A percentile compares a stretch with the other conserved stretches of the same genome.
phyloP scores from a whole-genome alignment of 2,113 vertebrate genomes.

The Erinaceus europaeus region DNA sequence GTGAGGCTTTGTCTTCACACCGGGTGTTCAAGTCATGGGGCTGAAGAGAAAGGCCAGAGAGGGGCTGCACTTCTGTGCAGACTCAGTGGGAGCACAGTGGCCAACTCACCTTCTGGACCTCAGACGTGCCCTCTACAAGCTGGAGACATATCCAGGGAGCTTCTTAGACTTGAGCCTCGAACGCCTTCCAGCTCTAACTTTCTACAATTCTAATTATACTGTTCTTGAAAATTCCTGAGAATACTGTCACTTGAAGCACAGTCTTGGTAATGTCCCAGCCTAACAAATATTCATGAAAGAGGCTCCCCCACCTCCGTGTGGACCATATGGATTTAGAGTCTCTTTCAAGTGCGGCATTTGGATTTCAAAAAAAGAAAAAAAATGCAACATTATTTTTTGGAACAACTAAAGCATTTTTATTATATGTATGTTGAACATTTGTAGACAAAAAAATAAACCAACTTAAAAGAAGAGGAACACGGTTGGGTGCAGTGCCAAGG shows the following conservation, averaged over 20 bases:
- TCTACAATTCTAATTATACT: neutral
- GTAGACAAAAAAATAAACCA: neutral
- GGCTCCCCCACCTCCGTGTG: neutral
- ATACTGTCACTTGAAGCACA: neutral
- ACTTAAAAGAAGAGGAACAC: neutral
- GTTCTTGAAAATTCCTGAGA: neutral
- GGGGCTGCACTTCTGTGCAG: no score
- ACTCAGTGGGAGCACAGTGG: no score
- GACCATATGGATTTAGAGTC: neutral
- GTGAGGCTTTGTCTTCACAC: no score
- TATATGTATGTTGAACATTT: neutral
- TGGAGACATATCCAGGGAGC: no score
- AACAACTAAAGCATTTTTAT: neutral
- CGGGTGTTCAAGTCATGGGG: no score
- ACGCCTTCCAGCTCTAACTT: neutral
- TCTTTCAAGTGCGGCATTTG: neutral
- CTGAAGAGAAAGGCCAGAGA: no score
- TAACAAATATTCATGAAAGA: neutral
- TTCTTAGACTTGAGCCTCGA: no score
- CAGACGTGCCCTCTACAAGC: neutral
- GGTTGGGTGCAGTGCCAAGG: no score
- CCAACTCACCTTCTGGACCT: no score
- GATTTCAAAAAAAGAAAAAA: constrained; percentile 4
- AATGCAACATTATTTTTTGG: neutral
- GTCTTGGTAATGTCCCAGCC: neutral